phyloP scores from a whole-genome alignment of 2,888 invertebrate species.

The Tholera decimalis region DNA sequence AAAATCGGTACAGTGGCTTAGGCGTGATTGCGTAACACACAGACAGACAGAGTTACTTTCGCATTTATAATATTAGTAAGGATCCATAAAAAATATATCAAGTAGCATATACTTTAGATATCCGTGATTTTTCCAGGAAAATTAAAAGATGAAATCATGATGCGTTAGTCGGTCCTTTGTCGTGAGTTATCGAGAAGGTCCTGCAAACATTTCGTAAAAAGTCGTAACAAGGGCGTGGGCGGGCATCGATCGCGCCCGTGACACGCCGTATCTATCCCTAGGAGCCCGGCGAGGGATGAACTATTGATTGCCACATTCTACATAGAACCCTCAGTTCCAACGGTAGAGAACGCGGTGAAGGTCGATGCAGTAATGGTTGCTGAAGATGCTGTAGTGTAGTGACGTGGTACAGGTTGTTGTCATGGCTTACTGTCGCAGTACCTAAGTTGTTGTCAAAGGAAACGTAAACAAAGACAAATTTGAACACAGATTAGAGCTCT shows the following conservation, averaged over 20 bases:
- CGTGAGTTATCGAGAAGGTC: conserved; percentile 12
- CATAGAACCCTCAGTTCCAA: conserved; percentile 39
- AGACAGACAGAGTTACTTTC: too few relatives aligned
- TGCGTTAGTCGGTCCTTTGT: neutral
- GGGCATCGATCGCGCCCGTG: conserved; percentile 77
- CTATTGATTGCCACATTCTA: conserved; percentile 39
- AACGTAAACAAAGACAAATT: conserved; percentile 1
- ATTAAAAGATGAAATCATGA: too few relatives aligned
- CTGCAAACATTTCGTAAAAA: conserved; percentile 43
- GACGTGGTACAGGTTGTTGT: conserved; percentile 8
- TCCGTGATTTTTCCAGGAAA: too few relatives aligned
- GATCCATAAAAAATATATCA: too few relatives aligned
- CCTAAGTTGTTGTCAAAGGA: conserved; percentile 9
- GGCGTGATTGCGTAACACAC: too few relatives aligned
- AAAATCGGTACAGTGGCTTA: too few relatives aligned
- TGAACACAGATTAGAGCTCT: neutral
- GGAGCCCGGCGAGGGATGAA: conserved; percentile 52
- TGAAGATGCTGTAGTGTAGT: neutral
- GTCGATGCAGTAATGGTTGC: conserved; percentile 41
- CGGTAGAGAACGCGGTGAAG: conserved; percentile 37
- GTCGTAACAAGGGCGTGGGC: conserved; percentile 66
- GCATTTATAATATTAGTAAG: too few relatives aligned
- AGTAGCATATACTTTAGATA: too few relatives aligned
- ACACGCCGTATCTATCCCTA: conserved; percentile 74
- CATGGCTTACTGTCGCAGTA: conserved; percentile 23